A percentile compares a stretch with the other conserved stretches of the same genome.
Evolutionary conservation across 2,888 invertebrate genomes (phyloP).

Genomic region (Epinotia nisella): DNA sequence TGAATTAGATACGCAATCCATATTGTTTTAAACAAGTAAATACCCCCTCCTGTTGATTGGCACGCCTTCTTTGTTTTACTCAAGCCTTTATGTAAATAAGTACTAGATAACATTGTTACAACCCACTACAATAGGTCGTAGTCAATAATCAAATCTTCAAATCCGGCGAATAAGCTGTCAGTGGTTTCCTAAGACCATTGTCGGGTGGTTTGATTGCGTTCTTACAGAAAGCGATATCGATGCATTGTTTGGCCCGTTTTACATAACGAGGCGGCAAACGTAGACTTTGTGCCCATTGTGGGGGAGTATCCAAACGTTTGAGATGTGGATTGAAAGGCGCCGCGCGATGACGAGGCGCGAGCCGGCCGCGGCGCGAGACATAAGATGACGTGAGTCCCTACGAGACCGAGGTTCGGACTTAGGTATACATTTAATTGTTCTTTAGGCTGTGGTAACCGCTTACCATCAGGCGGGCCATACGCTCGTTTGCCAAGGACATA

Average conservation of each 20-base stretch:
- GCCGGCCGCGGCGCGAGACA: conserved; percentile 54
- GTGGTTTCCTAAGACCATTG: conserved; percentile 68
- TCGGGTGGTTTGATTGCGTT: conserved; percentile 81
- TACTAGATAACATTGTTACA: conserved; percentile 38
- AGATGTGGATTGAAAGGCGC: conserved; percentile 81
- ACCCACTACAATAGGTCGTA: conserved; percentile 17
- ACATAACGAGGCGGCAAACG: conserved; percentile 82
- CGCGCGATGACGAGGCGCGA: conserved; percentile 81
- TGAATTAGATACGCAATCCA: background rate
- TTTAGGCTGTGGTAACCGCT: too few species aligned
- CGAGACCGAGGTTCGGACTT: background rate
- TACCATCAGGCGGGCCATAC: too few species aligned
- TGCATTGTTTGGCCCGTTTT: conserved; percentile 79
- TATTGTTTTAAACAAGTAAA: conserved; percentile 3
- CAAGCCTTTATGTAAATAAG: conserved; percentile 34
- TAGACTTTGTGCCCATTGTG: conserved; percentile 72
- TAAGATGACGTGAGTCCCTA: conserved; percentile 30
- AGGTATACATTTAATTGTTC: too few species aligned
- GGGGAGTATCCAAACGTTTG: conserved; percentile 78
- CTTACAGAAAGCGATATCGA: conserved; percentile 79
- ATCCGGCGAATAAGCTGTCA: conserved; percentile 53
- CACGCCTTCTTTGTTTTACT: conserved; percentile 38
- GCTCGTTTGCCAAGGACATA: too few species aligned
- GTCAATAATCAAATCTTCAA: conserved; percentile 45
- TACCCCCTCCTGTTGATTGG: conserved; percentile 18